Conservation (phyloP, 2,113 vertebrate species). For the Donacobius atricapilla region DNA sequence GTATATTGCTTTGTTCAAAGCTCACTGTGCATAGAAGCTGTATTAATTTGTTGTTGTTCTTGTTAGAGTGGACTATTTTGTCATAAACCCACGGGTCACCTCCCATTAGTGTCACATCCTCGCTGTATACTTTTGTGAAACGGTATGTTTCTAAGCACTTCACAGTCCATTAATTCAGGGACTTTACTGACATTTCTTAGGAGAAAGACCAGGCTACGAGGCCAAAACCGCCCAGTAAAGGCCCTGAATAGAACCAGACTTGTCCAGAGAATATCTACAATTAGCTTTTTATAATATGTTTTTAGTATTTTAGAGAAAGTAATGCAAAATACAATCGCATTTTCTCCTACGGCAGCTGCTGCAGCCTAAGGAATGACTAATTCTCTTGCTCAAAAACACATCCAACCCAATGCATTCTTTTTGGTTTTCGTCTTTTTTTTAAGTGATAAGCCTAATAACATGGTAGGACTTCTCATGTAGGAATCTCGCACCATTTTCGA, state of each 20-base stretch:
- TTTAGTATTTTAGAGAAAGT: background rate
- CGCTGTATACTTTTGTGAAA: constrained; percentile 59
- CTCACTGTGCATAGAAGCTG: background rate
- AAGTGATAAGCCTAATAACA: background rate
- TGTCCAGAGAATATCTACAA: constrained; percentile 11
- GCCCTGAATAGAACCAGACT: background rate
- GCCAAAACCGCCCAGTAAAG: constrained; percentile 29
- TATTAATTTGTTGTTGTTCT: constrained; percentile 31
- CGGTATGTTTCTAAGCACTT: constrained; percentile 66
- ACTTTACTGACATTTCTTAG: constrained; percentile 65
- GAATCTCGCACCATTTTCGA: background rate
- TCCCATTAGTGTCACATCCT: constrained; percentile 65
- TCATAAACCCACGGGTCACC: constrained; percentile 58
- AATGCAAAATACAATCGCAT: background rate
- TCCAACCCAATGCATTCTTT: background rate
- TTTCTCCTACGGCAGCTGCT: background rate
- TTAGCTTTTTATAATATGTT: background rate
- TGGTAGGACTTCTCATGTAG: background rate
- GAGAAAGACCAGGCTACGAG: constrained; percentile 40
- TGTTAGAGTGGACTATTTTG: constrained; percentile 13
- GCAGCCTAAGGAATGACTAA: background rate
- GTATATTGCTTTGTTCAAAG: background rate
- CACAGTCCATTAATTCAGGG: constrained; percentile 72
- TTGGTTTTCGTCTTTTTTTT: background rate
- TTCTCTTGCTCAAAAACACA: background rate